A percentile compares a stretch with the other conserved stretches of the same genome.
Evolutionary conservation across 2,888 invertebrate genomes (phyloP).

Genomic region (Steromphala cineraria): DNA sequence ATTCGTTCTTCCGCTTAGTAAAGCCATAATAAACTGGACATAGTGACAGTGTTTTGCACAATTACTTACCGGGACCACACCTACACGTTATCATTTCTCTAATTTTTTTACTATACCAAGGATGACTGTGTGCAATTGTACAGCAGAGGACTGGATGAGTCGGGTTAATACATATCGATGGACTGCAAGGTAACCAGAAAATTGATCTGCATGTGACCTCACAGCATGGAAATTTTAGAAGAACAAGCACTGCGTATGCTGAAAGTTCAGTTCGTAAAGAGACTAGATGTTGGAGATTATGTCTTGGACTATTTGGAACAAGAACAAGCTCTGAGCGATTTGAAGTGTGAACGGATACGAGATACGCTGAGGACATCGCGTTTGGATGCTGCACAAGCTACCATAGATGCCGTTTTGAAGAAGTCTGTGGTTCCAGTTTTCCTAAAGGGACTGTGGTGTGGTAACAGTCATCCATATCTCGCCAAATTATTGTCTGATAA

Average conservation of each 20-base stretch:
- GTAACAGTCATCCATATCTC: neutral
- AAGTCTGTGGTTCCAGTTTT: neutral
- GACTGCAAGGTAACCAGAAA: too few species aligned
- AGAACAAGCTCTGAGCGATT: neutral
- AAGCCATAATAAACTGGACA: too few species aligned
- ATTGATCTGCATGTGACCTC: too few species aligned
- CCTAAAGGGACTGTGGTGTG: neutral
- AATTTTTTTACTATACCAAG: too few species aligned
- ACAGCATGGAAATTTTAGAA: neutral
- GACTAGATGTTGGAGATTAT: neutral
- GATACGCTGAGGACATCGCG: neutral
- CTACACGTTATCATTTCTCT: too few species aligned
- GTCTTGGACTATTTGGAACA: neutral
- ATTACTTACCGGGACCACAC: too few species aligned
- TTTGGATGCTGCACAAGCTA: neutral
- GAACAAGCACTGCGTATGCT: neutral
- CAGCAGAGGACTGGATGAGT: too few species aligned
- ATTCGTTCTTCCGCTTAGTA: too few species aligned
- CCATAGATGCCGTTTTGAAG: neutral
- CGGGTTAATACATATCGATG: too few species aligned
- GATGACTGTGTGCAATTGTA: too few species aligned
- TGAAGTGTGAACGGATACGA: neutral
- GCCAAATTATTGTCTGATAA: neutral
- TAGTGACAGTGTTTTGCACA: too few species aligned
- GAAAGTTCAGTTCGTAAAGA: neutral